These are phyloP conservation scores for Pectinophora gossypiella DNA, from an alignment of 1,140 invertebrate genomes.

Conservation along the genomic window DNA sequence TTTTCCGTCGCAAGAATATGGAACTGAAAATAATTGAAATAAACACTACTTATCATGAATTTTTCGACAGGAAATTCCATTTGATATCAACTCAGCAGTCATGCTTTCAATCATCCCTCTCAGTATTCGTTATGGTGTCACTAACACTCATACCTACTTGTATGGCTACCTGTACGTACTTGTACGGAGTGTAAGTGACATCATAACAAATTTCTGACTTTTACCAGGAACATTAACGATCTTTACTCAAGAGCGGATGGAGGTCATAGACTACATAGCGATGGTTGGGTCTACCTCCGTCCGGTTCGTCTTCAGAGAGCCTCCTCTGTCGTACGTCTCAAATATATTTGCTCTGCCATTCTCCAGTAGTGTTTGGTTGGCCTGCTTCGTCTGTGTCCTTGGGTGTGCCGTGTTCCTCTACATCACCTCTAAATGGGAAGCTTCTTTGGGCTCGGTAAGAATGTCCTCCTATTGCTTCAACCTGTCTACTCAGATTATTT, in stretches of 20 bases:
- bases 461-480: no score
- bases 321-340: conserved; percentile 77
- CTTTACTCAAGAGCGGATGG: conserved; percentile 59
- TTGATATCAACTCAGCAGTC: no score
- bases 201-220: background rate
- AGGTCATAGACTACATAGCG: conserved; percentile 78
- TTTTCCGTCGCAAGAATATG: no score
- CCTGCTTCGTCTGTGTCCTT: conserved; percentile 62
- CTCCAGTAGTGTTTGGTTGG: conserved; percentile 77
- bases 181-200: no score
- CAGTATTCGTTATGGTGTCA: no score
- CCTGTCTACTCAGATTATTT: no score
- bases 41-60: no score
- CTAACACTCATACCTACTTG: no score
- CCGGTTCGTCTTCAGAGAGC: conserved; percentile 79
- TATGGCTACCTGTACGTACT: no score
- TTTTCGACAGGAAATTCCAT: no score
- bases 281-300: conserved; percentile 77
- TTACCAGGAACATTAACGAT: conserved; percentile 50
- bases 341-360: conserved; percentile 81
- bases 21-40: no score
- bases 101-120: no score
- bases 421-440: conserved; percentile 64
- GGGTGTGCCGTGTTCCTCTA: conserved; percentile 52
- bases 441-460: conserved; percentile 49